A percentile compares a stretch with the other conserved stretches of the same genome.
Evolutionary conservation across 1,140 invertebrate species (phyloP).

Genomic region (Saccostrea cuccullata): DNA sequence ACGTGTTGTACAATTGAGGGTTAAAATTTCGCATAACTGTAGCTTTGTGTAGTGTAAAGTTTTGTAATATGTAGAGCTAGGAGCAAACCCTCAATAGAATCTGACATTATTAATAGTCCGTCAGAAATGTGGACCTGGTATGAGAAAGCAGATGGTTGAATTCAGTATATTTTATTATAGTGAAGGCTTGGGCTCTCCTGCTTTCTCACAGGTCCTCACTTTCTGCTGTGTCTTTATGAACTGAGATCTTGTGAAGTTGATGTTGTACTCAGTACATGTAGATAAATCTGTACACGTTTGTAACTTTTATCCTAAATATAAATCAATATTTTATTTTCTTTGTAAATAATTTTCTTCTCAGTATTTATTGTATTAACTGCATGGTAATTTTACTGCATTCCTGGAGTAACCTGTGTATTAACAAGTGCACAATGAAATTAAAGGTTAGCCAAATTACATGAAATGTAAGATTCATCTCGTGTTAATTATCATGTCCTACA

Average conservation of each 20-base stretch:
- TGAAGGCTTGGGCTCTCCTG: background rate
- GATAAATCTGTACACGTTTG: slow-evolving; percentile 6
- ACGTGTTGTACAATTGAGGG: slow-evolving; percentile 10
- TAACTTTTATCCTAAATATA: slow-evolving; percentile 15
- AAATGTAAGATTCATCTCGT: background rate
- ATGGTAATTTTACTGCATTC: slow-evolving; percentile 33
- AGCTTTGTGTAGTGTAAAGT: slow-evolving; percentile 33
- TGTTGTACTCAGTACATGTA: slow-evolving; percentile 30
- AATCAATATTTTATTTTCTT: background rate
- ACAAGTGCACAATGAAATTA: background rate
- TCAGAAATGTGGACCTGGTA: background rate
- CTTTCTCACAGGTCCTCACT: slow-evolving; percentile 2
- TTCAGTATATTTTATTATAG: background rate
- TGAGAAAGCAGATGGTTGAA: background rate
- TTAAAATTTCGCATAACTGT: background rate
- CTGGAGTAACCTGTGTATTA: background rate
- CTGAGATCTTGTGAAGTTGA: slow-evolving; percentile 12
- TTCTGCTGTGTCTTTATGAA: background rate
- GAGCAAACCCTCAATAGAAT: background rate
- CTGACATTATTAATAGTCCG: background rate
- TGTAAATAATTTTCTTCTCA: slow-evolving; percentile 20
- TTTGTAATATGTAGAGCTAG: slow-evolving; percentile 25
- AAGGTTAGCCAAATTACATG: background rate
- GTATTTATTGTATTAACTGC: slow-evolving; percentile 26
- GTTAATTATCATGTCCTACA: slow-evolving; percentile 13